Evolutionary conservation across 2,113 vertebrate species (phyloP).

Genomic region (Psittacus erithacus): DNA sequence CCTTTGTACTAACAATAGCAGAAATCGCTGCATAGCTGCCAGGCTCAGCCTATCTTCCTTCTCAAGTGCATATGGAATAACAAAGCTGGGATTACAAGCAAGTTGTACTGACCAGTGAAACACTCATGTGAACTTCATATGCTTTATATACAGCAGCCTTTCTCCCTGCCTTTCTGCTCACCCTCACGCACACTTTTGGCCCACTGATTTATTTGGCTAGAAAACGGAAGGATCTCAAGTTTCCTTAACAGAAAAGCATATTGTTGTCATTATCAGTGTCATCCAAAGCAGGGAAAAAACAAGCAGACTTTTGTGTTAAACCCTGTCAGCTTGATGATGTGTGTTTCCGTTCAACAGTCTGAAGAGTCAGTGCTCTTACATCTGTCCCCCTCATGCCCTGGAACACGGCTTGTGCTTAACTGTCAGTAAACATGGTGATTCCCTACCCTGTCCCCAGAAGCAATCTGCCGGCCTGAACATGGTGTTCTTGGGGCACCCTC

Average conservation of each 20-base stretch:
- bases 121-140: neutral
- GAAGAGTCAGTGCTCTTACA: neutral
- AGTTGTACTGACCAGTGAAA: neutral
- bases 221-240: neutral
- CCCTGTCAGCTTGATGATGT: neutral
- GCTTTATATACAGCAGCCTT: neutral
- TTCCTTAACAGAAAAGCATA: neutral
- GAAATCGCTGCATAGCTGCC: neutral
- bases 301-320: neutral
- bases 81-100: neutral
- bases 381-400: neutral
- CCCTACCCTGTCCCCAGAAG: neutral
- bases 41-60: neutral
- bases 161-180: neutral
- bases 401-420: neutral
- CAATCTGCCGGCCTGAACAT: neutral
- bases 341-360: neutral
- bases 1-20: constrained; percentile 4
- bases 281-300: neutral
- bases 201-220: neutral
- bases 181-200: neutral
- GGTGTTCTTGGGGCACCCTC: neutral
- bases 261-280: neutral
- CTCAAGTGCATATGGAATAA: neutral
- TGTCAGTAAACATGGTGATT: neutral